These are phyloP conservation scores for Exocentrus adspersus DNA, from an alignment of 2,888 invertebrate genomes.

Conservation along the genomic window DNA sequence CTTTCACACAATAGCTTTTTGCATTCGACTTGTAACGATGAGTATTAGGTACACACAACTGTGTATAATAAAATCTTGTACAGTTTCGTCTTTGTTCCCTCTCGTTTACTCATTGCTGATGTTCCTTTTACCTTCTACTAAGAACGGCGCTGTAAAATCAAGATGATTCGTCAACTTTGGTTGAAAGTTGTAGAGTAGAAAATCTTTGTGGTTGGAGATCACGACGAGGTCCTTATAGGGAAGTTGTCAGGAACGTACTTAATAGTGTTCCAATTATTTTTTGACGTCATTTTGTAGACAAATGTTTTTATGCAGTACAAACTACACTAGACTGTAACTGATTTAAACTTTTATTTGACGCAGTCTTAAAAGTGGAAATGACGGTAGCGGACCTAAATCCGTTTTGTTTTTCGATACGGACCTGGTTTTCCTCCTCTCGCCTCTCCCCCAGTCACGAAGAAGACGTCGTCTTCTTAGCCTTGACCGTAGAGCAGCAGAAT, in stretches of 20 bases:
- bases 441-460: conserved; percentile 26
- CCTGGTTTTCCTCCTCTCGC: conserved; percentile 3
- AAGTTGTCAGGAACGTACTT: conserved; percentile 17
- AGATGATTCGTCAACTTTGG: conserved; percentile 26
- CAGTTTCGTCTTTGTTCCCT: not conserved
- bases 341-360: too few species aligned
- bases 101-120: too few species aligned
- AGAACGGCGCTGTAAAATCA: conserved; percentile 19
- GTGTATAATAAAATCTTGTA: not conserved
- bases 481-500: conserved; percentile 36
- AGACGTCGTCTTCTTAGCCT: conserved; percentile 37
- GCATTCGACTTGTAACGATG: not conserved
- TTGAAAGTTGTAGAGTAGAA: conserved; percentile 23
- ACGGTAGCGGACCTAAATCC: too few species aligned
- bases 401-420: not conserved
- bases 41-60: not conserved
- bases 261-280: too few species aligned
- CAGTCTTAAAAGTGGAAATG: too few species aligned
- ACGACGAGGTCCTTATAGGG: conserved; percentile 20
- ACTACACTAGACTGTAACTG: too few species aligned
- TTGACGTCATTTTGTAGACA: too few species aligned
- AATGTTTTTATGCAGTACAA: too few species aligned
- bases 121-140: not conserved
- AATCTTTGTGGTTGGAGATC: conserved; percentile 19
- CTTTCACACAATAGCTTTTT: not conserved